Base-by-base conservation (phyloP, 2,113 vertebrate genomes). In the Myodes glareolus region DNA sequence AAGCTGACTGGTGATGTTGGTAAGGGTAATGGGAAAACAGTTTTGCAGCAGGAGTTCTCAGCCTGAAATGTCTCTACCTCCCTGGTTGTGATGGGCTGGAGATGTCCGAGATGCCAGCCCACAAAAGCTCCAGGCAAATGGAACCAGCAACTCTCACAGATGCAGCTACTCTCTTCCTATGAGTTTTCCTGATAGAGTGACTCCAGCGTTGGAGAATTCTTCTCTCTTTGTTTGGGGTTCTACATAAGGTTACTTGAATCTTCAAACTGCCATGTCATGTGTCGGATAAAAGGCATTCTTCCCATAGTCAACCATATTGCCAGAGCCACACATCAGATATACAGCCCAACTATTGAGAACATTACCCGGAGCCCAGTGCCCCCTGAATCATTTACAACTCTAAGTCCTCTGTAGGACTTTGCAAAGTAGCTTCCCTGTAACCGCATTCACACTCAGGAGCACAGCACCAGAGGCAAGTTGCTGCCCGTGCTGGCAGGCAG, bases 221-320 rank as follows among this genome's bases (percentile, higher is more conserved):
- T 92, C 92, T 90, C 52, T 90, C 81, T 95, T 92, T 50, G 55
- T 88, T 16, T 12, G 29, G 21, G 31, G 25, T 75, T 76, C 75
- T 92, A 33, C 27, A 78, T 82, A 94, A 78, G 14, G 33, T 47
- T 47, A 87, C 16, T n/a, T 16, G 36, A 88, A 85, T 29, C 29
- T 92, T 85, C 82, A 93, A 85, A 70, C 78, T 47, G 3, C 52
- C 47, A 2, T 31, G 4, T 27, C 68, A 7, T 39, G 31, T 39
- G 45, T 19, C 92, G 70, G 23, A 50, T 63, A 50, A 87, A 4
- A 7, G 39, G 27, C 25, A 11, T 75, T 86, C 25, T 75, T 78
- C n/a, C 19, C 23, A 7, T 25, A 65, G n/a, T 36, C 87, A 93
- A 58, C 3, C 23, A 16, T 10, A 82, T 17, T 47, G 50, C 65